These are phyloP conservation scores for Trissolcus basalis DNA, from an alignment of 1,140 invertebrate genomes.

Conservation along the genomic window DNA sequence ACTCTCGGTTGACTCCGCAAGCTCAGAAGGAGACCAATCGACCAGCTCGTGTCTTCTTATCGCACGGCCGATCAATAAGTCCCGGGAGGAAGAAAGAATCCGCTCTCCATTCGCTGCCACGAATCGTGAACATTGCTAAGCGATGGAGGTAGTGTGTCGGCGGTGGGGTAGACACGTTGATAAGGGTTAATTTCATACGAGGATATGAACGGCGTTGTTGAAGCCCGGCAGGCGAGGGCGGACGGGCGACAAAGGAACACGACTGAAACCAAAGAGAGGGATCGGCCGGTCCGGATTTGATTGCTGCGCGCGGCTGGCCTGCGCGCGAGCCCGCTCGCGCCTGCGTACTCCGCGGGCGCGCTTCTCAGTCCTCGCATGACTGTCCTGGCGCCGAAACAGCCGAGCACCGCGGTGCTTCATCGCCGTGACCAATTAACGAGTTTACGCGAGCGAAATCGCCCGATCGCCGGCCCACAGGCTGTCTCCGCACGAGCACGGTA, in stretches of 20 bases:
- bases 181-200: slow-evolving; percentile 77
- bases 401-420: slow-evolving; percentile 22
- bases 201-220: slow-evolving; percentile 62
- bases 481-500: too few species aligned
- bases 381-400: slow-evolving; percentile 49
- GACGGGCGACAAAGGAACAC: slow-evolving; percentile 32
- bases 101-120: slow-evolving; percentile 67
- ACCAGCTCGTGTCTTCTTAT: slow-evolving; percentile 73
- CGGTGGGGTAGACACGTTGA: slow-evolving; percentile 69
- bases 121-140: slow-evolving; percentile 58
- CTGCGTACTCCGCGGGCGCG: slow-evolving; percentile 51
- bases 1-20: slow-evolving; percentile 51
- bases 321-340: slow-evolving; percentile 44
- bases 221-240: slow-evolving; percentile 27
- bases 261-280: slow-evolving; percentile 54
- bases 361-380: slow-evolving; percentile 57
- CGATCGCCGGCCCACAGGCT: too few species aligned
- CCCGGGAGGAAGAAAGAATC: slow-evolving; percentile 75
- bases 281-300: slow-evolving; percentile 66
- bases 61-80: slow-evolving; percentile 74
- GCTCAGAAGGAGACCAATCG: slow-evolving; percentile 68
- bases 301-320: slow-evolving; percentile 66
- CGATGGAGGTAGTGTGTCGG: slow-evolving; percentile 53
- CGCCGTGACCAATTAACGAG: too few species aligned
- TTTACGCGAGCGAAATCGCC: too few species aligned